Evolutionary conservation across 2,888 invertebrate genomes (phyloP).

Genomic region (Andrena haemorrhoa): DNA sequence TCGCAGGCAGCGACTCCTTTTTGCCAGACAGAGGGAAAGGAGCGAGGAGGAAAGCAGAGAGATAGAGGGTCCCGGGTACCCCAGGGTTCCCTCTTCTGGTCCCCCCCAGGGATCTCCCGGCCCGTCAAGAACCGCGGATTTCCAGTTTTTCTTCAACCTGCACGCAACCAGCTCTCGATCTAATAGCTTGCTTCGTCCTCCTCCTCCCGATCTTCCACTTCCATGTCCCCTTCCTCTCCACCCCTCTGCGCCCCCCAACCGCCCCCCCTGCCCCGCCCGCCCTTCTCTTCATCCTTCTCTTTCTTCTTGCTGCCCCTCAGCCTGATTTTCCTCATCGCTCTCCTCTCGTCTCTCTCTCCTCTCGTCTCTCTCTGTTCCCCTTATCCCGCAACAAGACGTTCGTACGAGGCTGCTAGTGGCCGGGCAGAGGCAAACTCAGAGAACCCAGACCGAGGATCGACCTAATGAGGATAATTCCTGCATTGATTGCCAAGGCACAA

Average conservation of each 20-base stretch:
- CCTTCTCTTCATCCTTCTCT: constrained; percentile 39
- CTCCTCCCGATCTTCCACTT: constrained; percentile 57
- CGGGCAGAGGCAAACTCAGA: constrained; percentile 61
- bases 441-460: constrained; percentile 76
- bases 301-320: constrained; percentile 16
- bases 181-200: constrained; percentile 79
- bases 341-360: constrained; percentile 41
- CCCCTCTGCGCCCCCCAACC: constrained; percentile 18
- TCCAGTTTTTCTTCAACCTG: constrained; percentile 81
- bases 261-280: constrained; percentile 41
- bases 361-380: constrained; percentile 27
- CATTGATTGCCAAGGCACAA: constrained; percentile 81
- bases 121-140: constrained; percentile 79
- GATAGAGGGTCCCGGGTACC: constrained; percentile 62
- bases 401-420: constrained; percentile 37
- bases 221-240: constrained; percentile 31
- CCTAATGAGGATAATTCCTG: constrained; percentile 85
- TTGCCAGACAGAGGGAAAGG: constrained; percentile 69
- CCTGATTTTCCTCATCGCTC: constrained; percentile 33
- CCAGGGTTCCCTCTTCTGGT: constrained; percentile 58
- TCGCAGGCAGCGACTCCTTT: constrained; percentile 82
- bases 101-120: constrained; percentile 72
- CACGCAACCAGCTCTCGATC: constrained; percentile 79
- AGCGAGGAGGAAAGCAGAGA: constrained; percentile 55
- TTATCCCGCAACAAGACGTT: constrained; percentile 41